Evolutionary conservation across 2,888 invertebrate species (phyloP).

Genomic region (Melieria picta): DNA sequence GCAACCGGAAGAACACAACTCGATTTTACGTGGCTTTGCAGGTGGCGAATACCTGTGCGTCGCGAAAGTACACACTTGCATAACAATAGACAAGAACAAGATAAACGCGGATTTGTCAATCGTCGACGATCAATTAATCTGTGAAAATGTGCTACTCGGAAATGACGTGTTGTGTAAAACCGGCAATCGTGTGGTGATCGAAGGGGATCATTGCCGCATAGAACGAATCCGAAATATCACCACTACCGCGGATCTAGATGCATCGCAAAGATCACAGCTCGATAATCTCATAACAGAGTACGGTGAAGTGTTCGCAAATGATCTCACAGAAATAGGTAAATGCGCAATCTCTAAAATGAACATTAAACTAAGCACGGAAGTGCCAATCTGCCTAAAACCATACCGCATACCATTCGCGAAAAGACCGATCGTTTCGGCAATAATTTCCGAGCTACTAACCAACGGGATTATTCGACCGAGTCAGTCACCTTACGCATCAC

Average conservation of each 20-base stretch:
- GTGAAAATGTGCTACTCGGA: constrained; percentile 21
- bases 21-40: constrained; percentile 28
- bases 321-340: too few relatives aligned
- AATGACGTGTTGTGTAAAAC: constrained; percentile 21
- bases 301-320: constrained; percentile 4
- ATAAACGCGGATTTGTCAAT: constrained; percentile 11
- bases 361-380: too few relatives aligned
- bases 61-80: constrained; percentile 17
- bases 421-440: constrained; percentile 23
- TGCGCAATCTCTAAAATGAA: too few relatives aligned
- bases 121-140: constrained; percentile 25
- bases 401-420: too few relatives aligned
- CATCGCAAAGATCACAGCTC: not conserved
- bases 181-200: constrained; percentile 28
- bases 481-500: constrained; percentile 39
- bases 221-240: not conserved
- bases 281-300: not conserved
- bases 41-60: constrained; percentile 23
- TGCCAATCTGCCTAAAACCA: too few relatives aligned
- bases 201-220: constrained; percentile 5
- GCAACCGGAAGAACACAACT: not conserved
- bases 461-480: constrained; percentile 35
- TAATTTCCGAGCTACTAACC: constrained; percentile 31
- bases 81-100: constrained; percentile 21
- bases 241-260: not conserved